These are phyloP conservation scores for Mycteria americana DNA, from an alignment of 2,797 vertebrate species.

Conservation along the genomic window DNA sequence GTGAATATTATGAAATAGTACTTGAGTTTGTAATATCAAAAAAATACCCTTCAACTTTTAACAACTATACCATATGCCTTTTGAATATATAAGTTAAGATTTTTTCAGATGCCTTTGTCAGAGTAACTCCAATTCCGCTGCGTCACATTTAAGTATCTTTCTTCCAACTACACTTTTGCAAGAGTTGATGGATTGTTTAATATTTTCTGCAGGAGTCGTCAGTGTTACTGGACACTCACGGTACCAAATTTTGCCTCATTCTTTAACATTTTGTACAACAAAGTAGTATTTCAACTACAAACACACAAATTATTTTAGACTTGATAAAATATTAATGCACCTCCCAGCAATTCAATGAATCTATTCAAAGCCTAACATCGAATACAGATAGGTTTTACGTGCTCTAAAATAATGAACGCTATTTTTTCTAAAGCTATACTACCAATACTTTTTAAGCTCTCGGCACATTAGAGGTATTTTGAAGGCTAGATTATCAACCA, in stretches of 20 bases:
- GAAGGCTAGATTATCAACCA: not conserved
- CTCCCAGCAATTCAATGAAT: not conserved
- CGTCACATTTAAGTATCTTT: not conserved
- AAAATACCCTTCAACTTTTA: not conserved
- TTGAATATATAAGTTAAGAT: not conserved
- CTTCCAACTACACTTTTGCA: not conserved
- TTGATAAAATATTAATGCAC: slow-evolving; percentile 3
- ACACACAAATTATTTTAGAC: not conserved
- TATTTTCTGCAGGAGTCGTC: not conserved
- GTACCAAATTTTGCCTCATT: not conserved
- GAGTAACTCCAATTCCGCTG: not conserved
- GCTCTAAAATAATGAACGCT: not conserved
- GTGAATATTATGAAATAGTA: not conserved
- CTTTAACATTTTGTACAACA: not conserved
- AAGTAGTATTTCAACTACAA: not conserved
- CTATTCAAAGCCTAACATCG: not conserved
- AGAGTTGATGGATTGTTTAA: not conserved
- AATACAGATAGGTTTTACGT: not conserved
- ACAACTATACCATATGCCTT: not conserved
- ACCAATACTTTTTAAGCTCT: not conserved
- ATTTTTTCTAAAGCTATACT: not conserved
- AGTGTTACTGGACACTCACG: not conserved
- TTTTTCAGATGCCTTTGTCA: not conserved
- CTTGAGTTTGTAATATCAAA: not conserved
- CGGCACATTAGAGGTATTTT: not conserved